A percentile compares a stretch with the other conserved stretches of the same genome.
These are phyloP conservation scores for Amniataba percoides DNA, from an alignment of 2,797 vertebrate genomes.

Conservation along the genomic window DNA sequence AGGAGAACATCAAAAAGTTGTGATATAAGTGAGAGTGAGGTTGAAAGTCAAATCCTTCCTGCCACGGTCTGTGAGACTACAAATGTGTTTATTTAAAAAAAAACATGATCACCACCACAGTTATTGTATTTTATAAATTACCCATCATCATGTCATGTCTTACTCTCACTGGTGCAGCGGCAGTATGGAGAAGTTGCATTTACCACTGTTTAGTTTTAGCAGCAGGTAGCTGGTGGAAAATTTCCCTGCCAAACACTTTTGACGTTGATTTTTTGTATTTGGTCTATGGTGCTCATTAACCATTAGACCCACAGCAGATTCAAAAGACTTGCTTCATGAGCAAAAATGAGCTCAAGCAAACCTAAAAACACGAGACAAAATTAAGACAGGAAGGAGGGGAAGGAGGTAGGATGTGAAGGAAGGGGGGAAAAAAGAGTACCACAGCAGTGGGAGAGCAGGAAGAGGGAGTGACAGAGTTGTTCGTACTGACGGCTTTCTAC, in stretches of 20 bases:
- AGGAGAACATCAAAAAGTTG: conserved; percentile 58
- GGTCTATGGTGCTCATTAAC: conserved; percentile 36
- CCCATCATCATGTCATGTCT: background rate
- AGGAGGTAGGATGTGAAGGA: conserved; percentile 39
- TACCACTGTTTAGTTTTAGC: background rate
- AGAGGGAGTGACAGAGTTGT: conserved; percentile 66
- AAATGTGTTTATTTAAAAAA: background rate
- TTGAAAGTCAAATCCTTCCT: conserved; percentile 46
- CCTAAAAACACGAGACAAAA: conserved; percentile 24
- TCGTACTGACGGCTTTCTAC: conserved; percentile 87
- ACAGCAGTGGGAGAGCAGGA: conserved; percentile 45
- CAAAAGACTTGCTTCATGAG: conserved; percentile 30
- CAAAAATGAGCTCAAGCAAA: conserved; percentile 25
- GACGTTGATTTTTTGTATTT: too few relatives aligned
- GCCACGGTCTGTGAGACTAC: conserved; percentile 28
- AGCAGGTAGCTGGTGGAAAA: too few relatives aligned
- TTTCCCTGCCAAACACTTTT: background rate
- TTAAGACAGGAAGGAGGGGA: conserved; percentile 39
- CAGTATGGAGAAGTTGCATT: background rate
- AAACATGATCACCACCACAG: too few relatives aligned
- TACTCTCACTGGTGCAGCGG: conserved; percentile 25
- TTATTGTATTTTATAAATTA: background rate
- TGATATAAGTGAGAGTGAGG: conserved; percentile 59
- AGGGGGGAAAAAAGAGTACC: conserved; percentile 29
- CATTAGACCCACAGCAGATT: conserved; percentile 18